Conservation (phyloP, 2,888 invertebrate genomes). For the Hecatera dysodea region DNA sequence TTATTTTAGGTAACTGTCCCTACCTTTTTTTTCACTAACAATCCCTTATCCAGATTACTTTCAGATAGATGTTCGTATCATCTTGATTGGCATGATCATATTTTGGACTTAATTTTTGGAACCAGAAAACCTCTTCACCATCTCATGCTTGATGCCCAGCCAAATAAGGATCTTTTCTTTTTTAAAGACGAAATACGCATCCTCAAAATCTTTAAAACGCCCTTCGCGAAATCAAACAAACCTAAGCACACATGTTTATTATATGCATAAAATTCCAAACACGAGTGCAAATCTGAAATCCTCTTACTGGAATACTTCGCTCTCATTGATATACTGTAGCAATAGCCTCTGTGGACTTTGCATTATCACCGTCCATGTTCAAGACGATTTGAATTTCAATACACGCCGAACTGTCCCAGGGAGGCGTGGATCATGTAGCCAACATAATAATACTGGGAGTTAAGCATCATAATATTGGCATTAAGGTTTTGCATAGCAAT, state of each 20-base stretch:
- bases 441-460: slow-evolving; percentile 50
- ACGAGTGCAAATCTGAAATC: slow-evolving; percentile 61
- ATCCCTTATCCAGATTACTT: neutral
- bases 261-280: slow-evolving; percentile 51
- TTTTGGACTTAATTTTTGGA: neutral
- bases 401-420: slow-evolving; percentile 58
- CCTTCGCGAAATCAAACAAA: slow-evolving; percentile 12
- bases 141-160: no score
- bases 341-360: slow-evolving; percentile 70
- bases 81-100: no score
- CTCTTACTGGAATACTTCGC: slow-evolving; percentile 65
- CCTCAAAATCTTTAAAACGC: neutral
- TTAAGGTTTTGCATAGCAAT: slow-evolving; percentile 54
- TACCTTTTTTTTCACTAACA: no score
- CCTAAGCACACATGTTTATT: slow-evolving; percentile 46
- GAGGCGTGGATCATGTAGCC: slow-evolving; percentile 52
- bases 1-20: neutral
- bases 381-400: slow-evolving; percentile 79
- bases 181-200: neutral
- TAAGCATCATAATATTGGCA: slow-evolving; percentile 58
- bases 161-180: neutral
- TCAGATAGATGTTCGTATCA: neutral
- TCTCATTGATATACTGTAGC: slow-evolving; percentile 78
- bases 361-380: slow-evolving; percentile 74
- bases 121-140: neutral